Evolutionary conservation across 2,113 vertebrate species (phyloP), one percentile per base, ranked within the genome.

Genomic region (Ciconia maguari): DNA sequence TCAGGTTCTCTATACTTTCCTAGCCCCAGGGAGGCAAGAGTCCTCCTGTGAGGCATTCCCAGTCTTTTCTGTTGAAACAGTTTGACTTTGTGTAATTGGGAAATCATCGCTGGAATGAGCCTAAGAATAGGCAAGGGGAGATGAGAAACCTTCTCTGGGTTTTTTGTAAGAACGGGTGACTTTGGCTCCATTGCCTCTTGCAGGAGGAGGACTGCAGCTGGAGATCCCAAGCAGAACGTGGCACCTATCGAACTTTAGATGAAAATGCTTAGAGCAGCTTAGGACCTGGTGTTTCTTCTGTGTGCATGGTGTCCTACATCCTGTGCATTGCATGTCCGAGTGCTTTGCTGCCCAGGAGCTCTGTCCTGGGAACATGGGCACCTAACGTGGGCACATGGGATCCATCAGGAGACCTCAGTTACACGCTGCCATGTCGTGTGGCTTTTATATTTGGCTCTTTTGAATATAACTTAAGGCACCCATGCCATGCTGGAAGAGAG

Each of bases 371-470:
- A 38, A 5, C 0, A 0, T 4, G 4, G 19, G 34, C 25, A 57
- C 55, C 48, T 38, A 30, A 60, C 1, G 0, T 49, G 30, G 58
- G 44, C 15, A 12, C 0, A 1, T 58, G 26, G n/a, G 38, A 34
- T 69, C 74, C 48, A 8, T n/a, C 36, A 44, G 84, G 49, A 83
- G 27, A 26, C 15, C 62, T 80, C 57, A 11, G 38, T 34, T 34
- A 2, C 0, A 0, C 0, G 0, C 65, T 75, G 26, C 29, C 0
- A 0, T 11, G 19, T 16, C 6, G 0, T 4, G 13, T 52, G 65
- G 66, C 17, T 77, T 93, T 92, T 27, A 0, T 10, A 0, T 79
- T 68, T 41, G 24, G 5, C 20, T 88, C 46, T 80, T 22, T 22
- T 9, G 25, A 6, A 9, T 16, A 3, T 5, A 38, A 32, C 11